Base-by-base conservation (phyloP, 2,888 invertebrate genomes). In the Lissocephala sabroskyi region DNA sequence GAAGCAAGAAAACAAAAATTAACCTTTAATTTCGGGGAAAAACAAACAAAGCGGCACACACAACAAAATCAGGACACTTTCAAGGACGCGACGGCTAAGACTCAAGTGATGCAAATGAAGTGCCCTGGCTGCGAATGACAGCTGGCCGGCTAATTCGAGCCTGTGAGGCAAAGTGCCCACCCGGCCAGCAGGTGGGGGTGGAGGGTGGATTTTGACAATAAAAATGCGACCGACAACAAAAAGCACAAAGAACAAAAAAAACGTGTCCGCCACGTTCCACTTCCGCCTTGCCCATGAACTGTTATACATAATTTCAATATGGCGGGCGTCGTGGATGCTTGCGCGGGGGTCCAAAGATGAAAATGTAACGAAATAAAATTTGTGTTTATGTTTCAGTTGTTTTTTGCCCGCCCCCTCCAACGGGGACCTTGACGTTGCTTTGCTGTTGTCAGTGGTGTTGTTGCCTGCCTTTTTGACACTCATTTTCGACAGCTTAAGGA, bases 401-500 rank as follows among this genome's bases (percentile, higher is more conserved):
- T 26, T 19, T 11, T 37, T 45, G 26, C 13, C 37, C n/a, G 9
- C 13, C 16, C 9, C 9, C 16, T 16, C 5, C 13, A 3, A 13
- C 2, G 16, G 7, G 7, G 7, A 23, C 23, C 3, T 23, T 23
- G 3, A 23, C 19, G 37, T 16, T 37, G 18, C 56, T 62, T 65
- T 23, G 23, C n/a, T 43, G 33, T 32, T n/a, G 37, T 45, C 39
- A 11, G 17, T 40, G 9, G 16, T 26, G 36, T 6, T 45, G 23
- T 40, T 45, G 30, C 32, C 30, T n/a, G 23, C 28, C 16, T 30
- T 26, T 51, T 63, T 68, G 64, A 63, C 65, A 64, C 65, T 68
- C 62, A 68, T 68, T 68, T 70, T 53, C 67, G 70, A 67, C 66
- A 70, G 65, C 67, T 70, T 70, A 70, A 70, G 68, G 68, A 70